phyloP scores from a whole-genome alignment of 2,888 invertebrate genomes.

The Alloplasta piceator region DNA sequence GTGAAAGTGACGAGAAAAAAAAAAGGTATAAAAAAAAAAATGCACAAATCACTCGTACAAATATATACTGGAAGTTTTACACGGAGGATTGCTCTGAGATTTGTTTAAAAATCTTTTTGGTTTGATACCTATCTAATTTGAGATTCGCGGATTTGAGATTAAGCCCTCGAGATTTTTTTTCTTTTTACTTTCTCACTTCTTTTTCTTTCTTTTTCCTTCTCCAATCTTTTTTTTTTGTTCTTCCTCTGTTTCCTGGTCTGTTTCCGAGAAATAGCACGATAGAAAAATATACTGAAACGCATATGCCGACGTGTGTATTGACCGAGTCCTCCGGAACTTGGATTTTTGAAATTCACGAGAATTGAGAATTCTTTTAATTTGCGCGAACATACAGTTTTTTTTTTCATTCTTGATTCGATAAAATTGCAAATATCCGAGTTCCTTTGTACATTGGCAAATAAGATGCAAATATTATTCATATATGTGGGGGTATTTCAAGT shows the following conservation, averaged over 20 bases:
- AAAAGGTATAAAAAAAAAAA: constrained; percentile 61
- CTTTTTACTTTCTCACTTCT: constrained; percentile 15
- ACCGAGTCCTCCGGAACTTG: constrained; percentile 38
- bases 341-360: not conserved
- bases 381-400: not conserved
- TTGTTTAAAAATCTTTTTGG: constrained; percentile 14
- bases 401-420: too few relatives aligned
- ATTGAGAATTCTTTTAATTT: constrained; percentile 51
- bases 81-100: constrained; percentile 68
- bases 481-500: too few relatives aligned
- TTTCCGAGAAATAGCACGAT: constrained; percentile 68
- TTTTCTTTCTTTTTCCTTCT: constrained; percentile 18
- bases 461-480: too few relatives aligned
- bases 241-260: constrained; percentile 47
- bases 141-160: constrained; percentile 61
- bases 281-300: constrained; percentile 76
- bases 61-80: constrained; percentile 79
- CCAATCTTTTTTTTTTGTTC: constrained; percentile 36
- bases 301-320: constrained; percentile 64
- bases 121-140: constrained; percentile 64
- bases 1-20: constrained; percentile 52
- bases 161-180: constrained; percentile 56
- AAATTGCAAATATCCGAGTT: too few relatives aligned
- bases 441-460: too few relatives aligned
- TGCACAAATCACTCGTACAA: constrained; percentile 73